Evolutionary conservation across 2,113 vertebrate species (phyloP).

Genomic region (Gulo gulo): DNA sequence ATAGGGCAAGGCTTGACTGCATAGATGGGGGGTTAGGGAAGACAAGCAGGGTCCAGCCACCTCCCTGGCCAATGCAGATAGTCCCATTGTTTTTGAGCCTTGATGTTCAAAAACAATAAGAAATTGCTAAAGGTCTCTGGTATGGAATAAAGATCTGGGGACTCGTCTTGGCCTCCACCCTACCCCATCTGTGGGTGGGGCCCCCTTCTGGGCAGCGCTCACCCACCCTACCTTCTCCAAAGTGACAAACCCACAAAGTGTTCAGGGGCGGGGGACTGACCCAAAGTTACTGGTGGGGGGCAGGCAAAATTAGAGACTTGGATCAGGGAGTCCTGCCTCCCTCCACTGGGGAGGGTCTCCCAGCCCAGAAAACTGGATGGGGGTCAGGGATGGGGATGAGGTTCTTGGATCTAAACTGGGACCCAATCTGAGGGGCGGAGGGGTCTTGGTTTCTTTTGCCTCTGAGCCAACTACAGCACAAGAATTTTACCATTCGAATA

Average conservation of each 20-base stretch:
- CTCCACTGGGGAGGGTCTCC: not conserved
- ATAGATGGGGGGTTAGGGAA: accelerated
- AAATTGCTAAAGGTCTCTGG: not conserved
- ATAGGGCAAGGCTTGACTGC: not conserved
- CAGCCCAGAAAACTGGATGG: not conserved
- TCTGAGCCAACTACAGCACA: not conserved
- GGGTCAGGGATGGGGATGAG: too few relatives aligned
- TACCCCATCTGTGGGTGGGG: not conserved
- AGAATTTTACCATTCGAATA: not conserved
- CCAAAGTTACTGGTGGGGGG: not conserved
- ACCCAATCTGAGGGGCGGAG: too few relatives aligned
- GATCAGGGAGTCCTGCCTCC: accelerated
- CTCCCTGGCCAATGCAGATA: not conserved
- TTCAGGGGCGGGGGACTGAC: not conserved
- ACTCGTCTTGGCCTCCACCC: not conserved
- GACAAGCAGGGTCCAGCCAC: not conserved
- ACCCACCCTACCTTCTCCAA: accelerated
- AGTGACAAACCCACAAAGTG: too few relatives aligned
- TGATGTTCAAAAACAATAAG: not conserved
- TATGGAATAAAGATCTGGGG: not conserved
- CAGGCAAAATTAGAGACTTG: not conserved
- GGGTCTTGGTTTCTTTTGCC: not conserved
- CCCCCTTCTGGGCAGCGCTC: not conserved
- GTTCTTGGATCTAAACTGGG: not conserved
- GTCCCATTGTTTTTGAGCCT: not conserved